phyloP scores from a whole-genome alignment of 2,113 vertebrate species.

The Rafetus swinhoei region DNA sequence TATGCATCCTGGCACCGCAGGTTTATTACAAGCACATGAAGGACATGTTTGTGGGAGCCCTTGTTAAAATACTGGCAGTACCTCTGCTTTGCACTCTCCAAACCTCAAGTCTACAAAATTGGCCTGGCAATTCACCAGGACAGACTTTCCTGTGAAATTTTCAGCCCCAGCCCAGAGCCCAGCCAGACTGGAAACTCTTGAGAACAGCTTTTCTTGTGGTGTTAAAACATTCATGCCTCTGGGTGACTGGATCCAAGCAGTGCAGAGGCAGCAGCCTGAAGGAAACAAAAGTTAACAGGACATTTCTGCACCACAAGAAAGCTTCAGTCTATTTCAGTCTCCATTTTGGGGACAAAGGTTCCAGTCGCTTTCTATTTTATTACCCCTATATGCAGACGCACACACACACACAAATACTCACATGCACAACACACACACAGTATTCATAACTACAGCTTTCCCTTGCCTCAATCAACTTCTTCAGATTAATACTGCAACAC shows the following conservation, averaged over 20 bases:
- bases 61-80: background rate
- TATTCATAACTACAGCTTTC: constrained; percentile 34
- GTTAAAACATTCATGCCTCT: background rate
- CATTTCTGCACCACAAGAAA: background rate
- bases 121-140: background rate
- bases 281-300: background rate
- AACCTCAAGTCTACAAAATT: background rate
- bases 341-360: background rate
- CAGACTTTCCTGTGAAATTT: background rate
- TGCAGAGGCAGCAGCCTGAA: background rate
- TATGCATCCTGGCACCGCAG: background rate
- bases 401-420: background rate
- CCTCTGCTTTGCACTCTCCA: background rate
- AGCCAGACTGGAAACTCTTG: background rate
- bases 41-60: background rate
- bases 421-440: background rate
- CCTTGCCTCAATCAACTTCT: constrained; percentile 46
- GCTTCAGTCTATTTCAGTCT: background rate
- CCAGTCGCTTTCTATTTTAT: background rate
- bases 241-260: background rate
- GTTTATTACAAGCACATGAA: background rate
- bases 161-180: background rate
- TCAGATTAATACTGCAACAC: constrained; percentile 32
- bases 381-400: background rate
- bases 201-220: rapidly evolving